Evolutionary conservation across 1,140 invertebrate genomes (phyloP).

Genomic region (Tribolium castaneum): DNA sequence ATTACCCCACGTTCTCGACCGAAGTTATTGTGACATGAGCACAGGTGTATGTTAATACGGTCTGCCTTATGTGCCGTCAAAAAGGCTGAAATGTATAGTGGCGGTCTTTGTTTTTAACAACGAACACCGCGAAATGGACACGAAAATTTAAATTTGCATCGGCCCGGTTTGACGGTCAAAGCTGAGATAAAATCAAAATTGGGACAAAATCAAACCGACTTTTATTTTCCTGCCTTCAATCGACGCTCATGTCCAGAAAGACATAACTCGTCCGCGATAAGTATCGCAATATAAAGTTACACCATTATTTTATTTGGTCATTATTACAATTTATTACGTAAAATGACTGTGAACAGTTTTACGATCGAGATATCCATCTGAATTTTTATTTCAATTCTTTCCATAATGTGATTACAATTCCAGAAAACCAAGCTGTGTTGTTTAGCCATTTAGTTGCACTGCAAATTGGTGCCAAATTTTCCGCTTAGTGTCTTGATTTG

Average conservation of each 20-base stretch:
- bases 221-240: background rate
- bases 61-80: conserved; percentile 6
- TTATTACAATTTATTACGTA: too few relatives aligned
- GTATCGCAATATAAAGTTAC: too few relatives aligned
- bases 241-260: background rate
- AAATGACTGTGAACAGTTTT: too few relatives aligned
- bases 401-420: too few relatives aligned
- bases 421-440: too few relatives aligned
- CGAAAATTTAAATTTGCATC: background rate
- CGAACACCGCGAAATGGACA: background rate
- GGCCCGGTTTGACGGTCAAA: background rate
- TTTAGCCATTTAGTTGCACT: background rate
- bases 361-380: too few relatives aligned
- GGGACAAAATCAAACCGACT: background rate
- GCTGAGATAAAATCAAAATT: background rate
- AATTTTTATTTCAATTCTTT: too few relatives aligned
- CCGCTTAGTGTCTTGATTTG: background rate
- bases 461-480: background rate
- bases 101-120: conserved; percentile 5
- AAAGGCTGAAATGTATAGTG: conserved; percentile 6
- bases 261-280: too few relatives aligned
- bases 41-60: conserved; percentile 31
- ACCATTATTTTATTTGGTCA: too few relatives aligned
- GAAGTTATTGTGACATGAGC: conserved; percentile 27
- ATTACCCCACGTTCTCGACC: conserved; percentile 18